Conservation (phyloP, 2,113 vertebrate species). For the Percopsis transmontana region DNA sequence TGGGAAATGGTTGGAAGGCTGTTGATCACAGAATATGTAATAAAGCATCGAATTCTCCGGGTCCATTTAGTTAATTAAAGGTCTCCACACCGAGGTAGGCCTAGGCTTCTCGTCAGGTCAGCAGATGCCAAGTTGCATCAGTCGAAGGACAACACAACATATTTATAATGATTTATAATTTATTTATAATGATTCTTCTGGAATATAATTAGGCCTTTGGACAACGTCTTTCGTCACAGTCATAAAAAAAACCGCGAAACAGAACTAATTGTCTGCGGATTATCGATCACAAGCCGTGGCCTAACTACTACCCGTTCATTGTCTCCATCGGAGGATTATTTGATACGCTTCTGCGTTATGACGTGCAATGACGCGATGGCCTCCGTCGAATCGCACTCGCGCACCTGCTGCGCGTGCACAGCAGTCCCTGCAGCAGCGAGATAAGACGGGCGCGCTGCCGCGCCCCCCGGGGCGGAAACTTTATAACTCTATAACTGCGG, state of each 20-base stretch:
- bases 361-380: constrained; percentile 19
- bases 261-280: not conserved
- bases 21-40: too few species aligned
- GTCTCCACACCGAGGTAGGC: too few species aligned
- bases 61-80: too few species aligned
- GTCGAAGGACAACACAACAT: too few species aligned
- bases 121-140: too few species aligned
- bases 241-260: not conserved
- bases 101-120: too few species aligned
- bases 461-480: constrained; percentile 48
- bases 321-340: constrained; percentile 20
- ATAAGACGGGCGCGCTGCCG: constrained; percentile 62
- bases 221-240: not conserved
- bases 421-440: constrained; percentile 55
- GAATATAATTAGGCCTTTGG: too few species aligned
- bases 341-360: constrained; percentile 24
- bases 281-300: not conserved
- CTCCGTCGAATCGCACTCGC: constrained; percentile 21
- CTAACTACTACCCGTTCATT: not conserved
- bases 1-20: too few species aligned
- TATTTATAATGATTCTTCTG: too few species aligned
- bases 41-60: too few species aligned
- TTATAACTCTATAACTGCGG: too few species aligned
- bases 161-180: too few species aligned
- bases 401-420: constrained; percentile 12